Conservation (phyloP, 2,888 invertebrate species). For the Pyrrhosoma nymphula region DNA sequence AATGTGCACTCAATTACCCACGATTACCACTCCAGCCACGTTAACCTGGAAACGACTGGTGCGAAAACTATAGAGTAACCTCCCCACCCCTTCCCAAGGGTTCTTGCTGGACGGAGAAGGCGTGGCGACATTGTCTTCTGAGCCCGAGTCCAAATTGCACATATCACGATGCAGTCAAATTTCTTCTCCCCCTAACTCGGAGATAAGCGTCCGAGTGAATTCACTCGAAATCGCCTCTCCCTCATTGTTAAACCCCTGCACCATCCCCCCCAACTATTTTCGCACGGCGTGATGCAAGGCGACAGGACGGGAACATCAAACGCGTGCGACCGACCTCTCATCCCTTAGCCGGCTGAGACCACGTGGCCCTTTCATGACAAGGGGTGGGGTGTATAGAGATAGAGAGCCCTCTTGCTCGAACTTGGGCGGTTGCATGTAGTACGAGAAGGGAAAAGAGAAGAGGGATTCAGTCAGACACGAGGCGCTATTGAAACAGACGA, state of each 20-base stretch:
- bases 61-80: too few relatives aligned
- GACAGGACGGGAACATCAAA: not conserved
- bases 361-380: slow-evolving; percentile 17
- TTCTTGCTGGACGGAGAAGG: not conserved
- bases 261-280: not conserved
- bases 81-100: not conserved
- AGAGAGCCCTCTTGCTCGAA: not conserved
- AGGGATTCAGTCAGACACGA: not conserved
- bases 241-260: not conserved
- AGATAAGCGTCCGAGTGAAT: not conserved
- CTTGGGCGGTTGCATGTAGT: not conserved
- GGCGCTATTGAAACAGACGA: not conserved
- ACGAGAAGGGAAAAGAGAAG: not conserved
- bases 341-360: not conserved
- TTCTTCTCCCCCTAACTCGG: not conserved
- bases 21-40: too few relatives aligned
- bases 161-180: not conserved
- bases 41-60: too few relatives aligned
- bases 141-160: not conserved
- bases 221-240: not conserved
- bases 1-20: too few relatives aligned
- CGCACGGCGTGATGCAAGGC: not conserved
- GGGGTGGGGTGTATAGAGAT: not conserved
- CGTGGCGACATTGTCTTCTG: not conserved
- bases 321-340: not conserved